Evolutionary conservation across 2,797 vertebrate species (phyloP).

Genomic region (Oreochromis grahami): DNA sequence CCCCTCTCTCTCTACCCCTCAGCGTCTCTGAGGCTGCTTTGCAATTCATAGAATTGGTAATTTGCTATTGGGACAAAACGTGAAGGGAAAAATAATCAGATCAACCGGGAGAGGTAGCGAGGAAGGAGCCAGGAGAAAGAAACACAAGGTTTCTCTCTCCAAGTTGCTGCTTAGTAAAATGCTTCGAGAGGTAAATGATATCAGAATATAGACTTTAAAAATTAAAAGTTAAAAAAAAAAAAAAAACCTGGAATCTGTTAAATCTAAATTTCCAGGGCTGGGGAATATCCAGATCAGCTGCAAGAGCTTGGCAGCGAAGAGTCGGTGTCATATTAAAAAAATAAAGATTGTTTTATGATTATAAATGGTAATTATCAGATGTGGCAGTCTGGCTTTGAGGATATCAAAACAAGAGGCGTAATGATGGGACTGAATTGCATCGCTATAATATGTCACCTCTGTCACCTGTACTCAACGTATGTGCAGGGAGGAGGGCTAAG

Average conservation of each 20-base stretch:
- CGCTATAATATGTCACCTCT: constrained; percentile 26
- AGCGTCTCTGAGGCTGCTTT: constrained; percentile 87
- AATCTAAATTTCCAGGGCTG: constrained; percentile 28
- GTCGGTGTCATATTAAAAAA: background rate
- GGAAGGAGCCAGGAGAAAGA: constrained; percentile 71
- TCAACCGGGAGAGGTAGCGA: constrained; percentile 79
- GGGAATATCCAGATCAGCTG: background rate
- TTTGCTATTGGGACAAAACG: constrained; percentile 93
- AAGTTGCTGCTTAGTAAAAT: constrained; percentile 72
- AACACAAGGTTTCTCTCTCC: constrained; percentile 69
- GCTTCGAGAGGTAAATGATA: constrained; percentile 60
- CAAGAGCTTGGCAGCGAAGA: constrained; percentile 1
- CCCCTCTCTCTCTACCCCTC: constrained; percentile 77
- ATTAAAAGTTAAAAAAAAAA: background rate
- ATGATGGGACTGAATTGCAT: constrained; percentile 8
- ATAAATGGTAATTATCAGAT: constrained; percentile 14
- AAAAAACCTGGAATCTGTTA: background rate
- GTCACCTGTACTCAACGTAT: constrained; percentile 22
- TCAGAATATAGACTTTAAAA: constrained; percentile 9
- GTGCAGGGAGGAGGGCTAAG: background rate
- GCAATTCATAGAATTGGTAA: constrained; percentile 94
- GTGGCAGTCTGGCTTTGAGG: background rate
- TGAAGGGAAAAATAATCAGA: constrained; percentile 93
- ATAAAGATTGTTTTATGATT: constrained; percentile 9
- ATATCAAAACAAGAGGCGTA: constrained; percentile 15